Base-by-base conservation (phyloP, 2,888 invertebrate species). In the Sacculina carcini region DNA sequence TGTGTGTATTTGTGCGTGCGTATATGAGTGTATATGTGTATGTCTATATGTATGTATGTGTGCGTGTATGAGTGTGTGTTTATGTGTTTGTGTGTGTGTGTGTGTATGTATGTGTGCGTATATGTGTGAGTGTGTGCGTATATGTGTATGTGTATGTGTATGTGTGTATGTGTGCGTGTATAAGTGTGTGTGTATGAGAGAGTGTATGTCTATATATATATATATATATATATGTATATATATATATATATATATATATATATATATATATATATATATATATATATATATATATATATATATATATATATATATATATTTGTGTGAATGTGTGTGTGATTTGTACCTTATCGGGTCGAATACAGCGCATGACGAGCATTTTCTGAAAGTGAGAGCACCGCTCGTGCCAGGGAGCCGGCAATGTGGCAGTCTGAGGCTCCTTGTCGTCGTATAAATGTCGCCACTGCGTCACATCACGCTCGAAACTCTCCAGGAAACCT, bases 281-380 rank as follows among this genome's bases (percentile, higher is more conserved):
- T 50, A 50, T 50, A 48, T 48, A 48, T 48, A 48, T 29, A 48
- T n/a, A n/a, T n/a, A n/a, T n/a, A n/a, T n/a, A n/a, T n/a, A n/a
- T n/a, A n/a, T n/a, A n/a, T n/a, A n/a, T n/a, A n/a, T n/a, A n/a
- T n/a, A n/a, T n/a, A n/a, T n/a, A n/a, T n/a, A n/a, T n/a, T n/a
- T n/a, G n/a, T n/a, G n/a, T n/a, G n/a, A n/a, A n/a, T n/a, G n/a
- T n/a, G n/a, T n/a, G n/a, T n/a, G n/a, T n/a, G n/a, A n/a, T n/a
- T n/a, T n/a, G 40, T 54, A 90, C 70, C 69, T 90, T 90, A 67
- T 92, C 92, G 0, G 86, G 82, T 5, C 90, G 73, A 50, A 92
- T 67, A 63, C 82, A 75, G 64, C 84, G 73, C 19, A 90, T 64
- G 16, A 86, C 69, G 32, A 85, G 76, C 50, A 92, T 71, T 58